phyloP scores from a whole-genome alignment of 2,797 vertebrate species.

The Melanogrammus aeglefinus region DNA sequence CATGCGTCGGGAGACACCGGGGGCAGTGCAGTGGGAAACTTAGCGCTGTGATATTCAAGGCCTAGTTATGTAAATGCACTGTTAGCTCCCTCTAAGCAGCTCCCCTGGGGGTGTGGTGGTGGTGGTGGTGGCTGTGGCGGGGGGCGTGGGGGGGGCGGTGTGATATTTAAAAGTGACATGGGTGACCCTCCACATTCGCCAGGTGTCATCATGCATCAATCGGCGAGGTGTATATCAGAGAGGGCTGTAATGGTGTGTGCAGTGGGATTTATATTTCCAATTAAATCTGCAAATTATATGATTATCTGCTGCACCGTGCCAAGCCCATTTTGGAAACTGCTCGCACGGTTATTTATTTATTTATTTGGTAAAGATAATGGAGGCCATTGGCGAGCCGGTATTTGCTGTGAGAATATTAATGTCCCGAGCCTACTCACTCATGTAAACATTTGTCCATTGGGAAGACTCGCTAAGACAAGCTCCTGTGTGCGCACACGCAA shows the following conservation, averaged over 20 bases:
- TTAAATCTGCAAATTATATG: constrained; percentile 83
- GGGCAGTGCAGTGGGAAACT: constrained; percentile 63
- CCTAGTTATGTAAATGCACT: constrained; percentile 71
- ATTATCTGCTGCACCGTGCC: constrained; percentile 72
- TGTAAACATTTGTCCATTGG: neutral
- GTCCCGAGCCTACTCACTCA: constrained; percentile 37
- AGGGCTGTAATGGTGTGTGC: constrained; percentile 70
- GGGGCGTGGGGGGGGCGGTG: constrained; percentile 1
- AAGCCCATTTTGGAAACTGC: constrained; percentile 73
- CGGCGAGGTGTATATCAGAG: constrained; percentile 72
- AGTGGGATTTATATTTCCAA: constrained; percentile 81
- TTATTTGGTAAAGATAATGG: constrained; percentile 65
- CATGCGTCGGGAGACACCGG: constrained; percentile 48
- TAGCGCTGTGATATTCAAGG: constrained; percentile 47
- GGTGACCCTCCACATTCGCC: constrained; percentile 75
- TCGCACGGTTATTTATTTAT: constrained; percentile 62
- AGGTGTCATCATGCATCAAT: constrained; percentile 78
- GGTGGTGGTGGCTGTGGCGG: no score
- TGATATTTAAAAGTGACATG: constrained; percentile 80
- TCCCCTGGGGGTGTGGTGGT: constrained; percentile 49
- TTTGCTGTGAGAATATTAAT: constrained; percentile 70
- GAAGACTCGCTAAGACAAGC: neutral
- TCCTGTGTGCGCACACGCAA: neutral
- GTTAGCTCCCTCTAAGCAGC: constrained; percentile 64
- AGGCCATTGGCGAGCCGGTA: constrained; percentile 64